These are phyloP conservation scores for Acleris sparsana DNA, from an alignment of 2,888 invertebrate species.

Conservation along the genomic window DNA sequence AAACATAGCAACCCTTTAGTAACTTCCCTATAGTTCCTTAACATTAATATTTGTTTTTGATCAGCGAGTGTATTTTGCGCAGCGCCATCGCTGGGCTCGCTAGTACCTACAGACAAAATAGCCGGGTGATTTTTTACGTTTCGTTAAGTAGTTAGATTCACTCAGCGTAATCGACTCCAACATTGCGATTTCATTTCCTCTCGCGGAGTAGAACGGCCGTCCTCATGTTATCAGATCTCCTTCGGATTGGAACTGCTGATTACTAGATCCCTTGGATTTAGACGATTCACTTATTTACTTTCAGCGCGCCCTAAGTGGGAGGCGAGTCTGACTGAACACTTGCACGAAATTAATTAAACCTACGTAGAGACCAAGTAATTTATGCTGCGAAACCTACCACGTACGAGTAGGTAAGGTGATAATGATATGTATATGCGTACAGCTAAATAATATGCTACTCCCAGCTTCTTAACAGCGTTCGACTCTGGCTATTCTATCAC, in stretches of 20 bases:
- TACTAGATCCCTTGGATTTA: constrained; percentile 47
- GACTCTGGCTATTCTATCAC: too few relatives aligned
- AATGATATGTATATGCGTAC: too few relatives aligned
- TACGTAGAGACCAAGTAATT: too few relatives aligned
- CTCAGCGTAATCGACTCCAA: constrained; percentile 37
- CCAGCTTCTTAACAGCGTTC: too few relatives aligned
- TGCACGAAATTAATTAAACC: too few relatives aligned
- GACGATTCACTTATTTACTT: constrained; percentile 44
- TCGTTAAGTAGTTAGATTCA: constrained; percentile 35
- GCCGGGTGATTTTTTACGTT: constrained; percentile 27
- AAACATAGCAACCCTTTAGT: too few relatives aligned
- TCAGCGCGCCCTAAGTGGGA: constrained; percentile 5
- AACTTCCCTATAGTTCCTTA: too few relatives aligned
- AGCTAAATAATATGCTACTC: too few relatives aligned
- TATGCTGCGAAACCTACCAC: too few relatives aligned
- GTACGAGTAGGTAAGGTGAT: too few relatives aligned
- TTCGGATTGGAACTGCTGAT: constrained; percentile 47
- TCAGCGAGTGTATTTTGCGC: background rate
- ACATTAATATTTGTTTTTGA: too few relatives aligned
- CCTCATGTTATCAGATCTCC: constrained; percentile 45
- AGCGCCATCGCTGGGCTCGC: background rate
- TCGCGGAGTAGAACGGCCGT: constrained; percentile 40
- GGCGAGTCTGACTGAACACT: background rate
- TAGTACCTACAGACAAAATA: background rate
- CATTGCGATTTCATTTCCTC: constrained; percentile 44